Evolutionary conservation across 1,140 invertebrate genomes (phyloP).

Genomic region (Oncopodura yosiiana): DNA sequence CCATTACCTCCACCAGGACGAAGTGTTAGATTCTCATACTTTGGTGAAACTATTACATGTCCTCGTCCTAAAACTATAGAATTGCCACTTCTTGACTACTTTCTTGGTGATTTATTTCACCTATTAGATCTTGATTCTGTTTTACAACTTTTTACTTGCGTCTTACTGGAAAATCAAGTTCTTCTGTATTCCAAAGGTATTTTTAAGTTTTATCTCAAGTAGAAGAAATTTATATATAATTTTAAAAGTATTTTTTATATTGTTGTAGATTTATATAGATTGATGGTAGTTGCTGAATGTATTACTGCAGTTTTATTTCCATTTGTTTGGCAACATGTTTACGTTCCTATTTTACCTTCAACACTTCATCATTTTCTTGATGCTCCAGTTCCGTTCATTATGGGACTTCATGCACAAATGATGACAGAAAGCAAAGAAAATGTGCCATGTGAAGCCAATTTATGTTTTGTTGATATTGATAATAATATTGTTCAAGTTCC

Average conservation of each 20-base stretch:
- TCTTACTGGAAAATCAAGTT: conserved; percentile 93
- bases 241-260: conserved; percentile 3
- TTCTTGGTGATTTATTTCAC: conserved; percentile 74
- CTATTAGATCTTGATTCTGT: conserved; percentile 81
- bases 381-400: conserved; percentile 97
- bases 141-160: conserved; percentile 87
- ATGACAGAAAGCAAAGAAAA: conserved; percentile 45
- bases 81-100: conserved; percentile 87
- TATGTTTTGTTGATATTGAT: conserved; percentile 95
- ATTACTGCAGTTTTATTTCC: conserved; percentile 83
- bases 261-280: conserved; percentile 71
- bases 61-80: conserved; percentile 65
- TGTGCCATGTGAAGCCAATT: conserved; percentile 62
- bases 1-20: conserved; percentile 76
- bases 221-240: conserved; percentile 3
- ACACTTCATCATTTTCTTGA: conserved; percentile 94
- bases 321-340: conserved; percentile 96
- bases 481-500: conserved; percentile 81
- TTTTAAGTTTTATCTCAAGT: neutral
- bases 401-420: conserved; percentile 62
- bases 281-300: conserved; percentile 95
- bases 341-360: conserved; percentile 94
- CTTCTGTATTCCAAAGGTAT: conserved; percentile 80
- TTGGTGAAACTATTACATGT: conserved; percentile 54
- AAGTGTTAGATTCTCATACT: conserved; percentile 68